phyloP scores from a whole-genome alignment of 1,140 invertebrate genomes.

The Conus ventricosus region DNA sequence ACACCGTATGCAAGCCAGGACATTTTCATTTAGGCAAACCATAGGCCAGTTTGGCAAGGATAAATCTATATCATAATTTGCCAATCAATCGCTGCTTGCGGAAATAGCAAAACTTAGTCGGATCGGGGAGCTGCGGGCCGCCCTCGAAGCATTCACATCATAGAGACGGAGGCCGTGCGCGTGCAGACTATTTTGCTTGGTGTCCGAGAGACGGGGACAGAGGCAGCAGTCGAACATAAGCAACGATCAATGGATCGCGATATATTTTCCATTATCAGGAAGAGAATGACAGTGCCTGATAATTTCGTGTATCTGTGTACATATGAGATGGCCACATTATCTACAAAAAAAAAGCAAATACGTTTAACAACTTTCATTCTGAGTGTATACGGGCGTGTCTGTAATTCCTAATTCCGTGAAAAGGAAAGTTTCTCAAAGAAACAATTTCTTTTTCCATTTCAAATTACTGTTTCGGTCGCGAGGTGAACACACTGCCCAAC shows the following conservation, averaged over 20 bases:
- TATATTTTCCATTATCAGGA: too few relatives aligned
- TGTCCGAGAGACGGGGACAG: not conserved
- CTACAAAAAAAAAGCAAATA: too few relatives aligned
- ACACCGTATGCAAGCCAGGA: constrained; percentile 36
- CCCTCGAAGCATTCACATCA: constrained; percentile 48
- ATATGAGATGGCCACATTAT: too few relatives aligned
- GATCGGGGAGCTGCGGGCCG: constrained; percentile 49
- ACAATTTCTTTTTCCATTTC: too few relatives aligned
- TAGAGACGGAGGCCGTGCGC: constrained; percentile 35
- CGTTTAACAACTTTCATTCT: too few relatives aligned
- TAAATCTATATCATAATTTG: constrained; percentile 58
- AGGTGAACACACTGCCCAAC: too few relatives aligned
- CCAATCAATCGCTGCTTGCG: constrained; percentile 55
- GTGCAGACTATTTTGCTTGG: constrained; percentile 2
- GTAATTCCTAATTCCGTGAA: too few relatives aligned
- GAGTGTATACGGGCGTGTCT: too few relatives aligned
- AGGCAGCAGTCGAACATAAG: not conserved
- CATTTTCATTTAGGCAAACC: constrained; percentile 38
- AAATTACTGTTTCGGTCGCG: too few relatives aligned
- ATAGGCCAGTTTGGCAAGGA: constrained; percentile 53
- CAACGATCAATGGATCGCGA: not conserved
- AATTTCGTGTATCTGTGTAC: too few relatives aligned
- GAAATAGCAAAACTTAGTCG: constrained; percentile 52
- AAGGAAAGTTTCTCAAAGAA: too few relatives aligned
- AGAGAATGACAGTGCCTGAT: too few relatives aligned